phyloP scores from a whole-genome alignment of 2,113 vertebrate species.

The Paradisaea rubra region DNA sequence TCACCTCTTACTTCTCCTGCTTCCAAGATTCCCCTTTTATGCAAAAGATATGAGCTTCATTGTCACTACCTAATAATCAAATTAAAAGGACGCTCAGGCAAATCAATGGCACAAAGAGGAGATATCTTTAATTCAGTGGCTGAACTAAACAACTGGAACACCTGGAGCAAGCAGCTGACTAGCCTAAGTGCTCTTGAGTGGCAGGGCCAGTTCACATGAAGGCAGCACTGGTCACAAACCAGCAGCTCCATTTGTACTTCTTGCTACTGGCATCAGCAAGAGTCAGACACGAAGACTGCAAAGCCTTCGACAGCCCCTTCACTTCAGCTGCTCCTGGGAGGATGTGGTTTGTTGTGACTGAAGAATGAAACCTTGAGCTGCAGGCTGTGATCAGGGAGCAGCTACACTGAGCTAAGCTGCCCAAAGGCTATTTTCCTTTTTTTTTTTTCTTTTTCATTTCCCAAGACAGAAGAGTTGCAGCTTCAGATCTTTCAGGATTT shows the following conservation, averaged over 20 bases:
- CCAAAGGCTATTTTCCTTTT: not conserved
- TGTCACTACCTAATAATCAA: not conserved
- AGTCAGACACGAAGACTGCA: not conserved
- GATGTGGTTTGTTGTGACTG: slow-evolving; percentile 17
- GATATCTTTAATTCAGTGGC: not conserved
- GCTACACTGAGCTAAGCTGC: not conserved
- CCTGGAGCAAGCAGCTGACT: not conserved
- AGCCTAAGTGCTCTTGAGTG: not conserved
- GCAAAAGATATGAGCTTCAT: not conserved
- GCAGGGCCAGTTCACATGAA: not conserved
- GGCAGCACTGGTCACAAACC: not conserved
- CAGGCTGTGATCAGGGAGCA: slow-evolving; percentile 18
- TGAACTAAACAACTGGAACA: not conserved
- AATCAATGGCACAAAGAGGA: not conserved
- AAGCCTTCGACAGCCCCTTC: not conserved
- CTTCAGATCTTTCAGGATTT: not conserved
- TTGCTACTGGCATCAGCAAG: not conserved
- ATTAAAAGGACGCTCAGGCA: not conserved
- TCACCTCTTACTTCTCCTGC: not conserved
- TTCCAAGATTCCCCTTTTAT: not conserved
- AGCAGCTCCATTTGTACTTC: not conserved
- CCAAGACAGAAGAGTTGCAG: slow-evolving; percentile 18
- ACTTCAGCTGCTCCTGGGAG: not conserved
- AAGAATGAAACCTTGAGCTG: slow-evolving; percentile 18
- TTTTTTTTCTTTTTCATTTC: not conserved